These are phyloP conservation scores for Monoplex corrugatus DNA, from an alignment of 2,888 invertebrate species.

Conservation along the genomic window DNA sequence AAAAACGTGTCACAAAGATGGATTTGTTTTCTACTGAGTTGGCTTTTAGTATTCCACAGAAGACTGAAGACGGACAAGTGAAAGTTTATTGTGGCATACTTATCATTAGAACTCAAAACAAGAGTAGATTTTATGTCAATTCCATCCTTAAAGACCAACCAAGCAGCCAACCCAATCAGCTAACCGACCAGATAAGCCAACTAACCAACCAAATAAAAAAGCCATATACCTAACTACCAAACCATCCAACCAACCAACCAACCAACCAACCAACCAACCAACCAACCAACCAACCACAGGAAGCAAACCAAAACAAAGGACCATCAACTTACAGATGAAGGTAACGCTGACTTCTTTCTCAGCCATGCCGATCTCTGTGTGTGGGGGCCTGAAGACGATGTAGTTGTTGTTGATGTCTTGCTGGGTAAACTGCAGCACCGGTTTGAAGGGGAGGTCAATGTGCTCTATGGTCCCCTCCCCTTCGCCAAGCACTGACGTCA, in stretches of 20 bases:
- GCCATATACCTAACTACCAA: not conserved
- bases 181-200: not conserved
- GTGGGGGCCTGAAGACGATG: constrained; percentile 76
- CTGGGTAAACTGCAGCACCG: constrained; percentile 73
- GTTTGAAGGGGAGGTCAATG: constrained; percentile 68
- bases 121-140: too few relatives aligned
- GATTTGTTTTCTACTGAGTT: too few relatives aligned
- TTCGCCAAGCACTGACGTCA: constrained; percentile 66
- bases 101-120: too few relatives aligned
- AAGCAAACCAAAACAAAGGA: not conserved
- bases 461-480: constrained; percentile 75
- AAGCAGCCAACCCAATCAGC: too few relatives aligned
- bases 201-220: not conserved
- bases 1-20: too few relatives aligned
- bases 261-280: not conserved
- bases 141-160: too few relatives aligned
- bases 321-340: constrained; percentile 70
- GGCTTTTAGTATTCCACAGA: too few relatives aligned
- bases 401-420: constrained; percentile 76
- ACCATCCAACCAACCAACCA: not conserved
- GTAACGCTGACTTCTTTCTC: constrained; percentile 70
- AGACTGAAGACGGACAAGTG: too few relatives aligned
- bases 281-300: too few relatives aligned
- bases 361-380: constrained; percentile 66
- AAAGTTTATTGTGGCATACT: too few relatives aligned